Evolutionary conservation across 2,113 vertebrate genomes (phyloP).

Genomic region (Rhea pennata): DNA sequence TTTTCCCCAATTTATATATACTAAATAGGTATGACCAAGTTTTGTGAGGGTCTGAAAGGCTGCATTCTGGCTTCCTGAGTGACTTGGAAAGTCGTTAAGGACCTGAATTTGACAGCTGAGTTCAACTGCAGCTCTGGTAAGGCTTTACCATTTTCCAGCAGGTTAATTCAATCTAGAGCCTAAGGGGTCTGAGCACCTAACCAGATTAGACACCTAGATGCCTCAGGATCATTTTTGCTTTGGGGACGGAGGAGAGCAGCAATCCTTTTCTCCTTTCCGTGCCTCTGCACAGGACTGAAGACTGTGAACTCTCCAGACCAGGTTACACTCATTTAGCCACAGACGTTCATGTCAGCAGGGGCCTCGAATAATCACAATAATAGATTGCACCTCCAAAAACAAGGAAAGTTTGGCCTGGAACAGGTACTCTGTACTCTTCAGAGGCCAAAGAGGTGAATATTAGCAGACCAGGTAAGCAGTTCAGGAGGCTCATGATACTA

Average conservation of each 20-base stretch:
- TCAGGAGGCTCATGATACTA: not conserved
- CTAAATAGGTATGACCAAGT: not conserved
- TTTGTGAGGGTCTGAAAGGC: not conserved
- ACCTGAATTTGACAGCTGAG: not conserved
- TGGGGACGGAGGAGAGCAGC: not conserved
- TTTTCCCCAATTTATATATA: not conserved
- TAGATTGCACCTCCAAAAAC: not conserved
- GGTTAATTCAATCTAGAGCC: not conserved
- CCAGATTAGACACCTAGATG: not conserved
- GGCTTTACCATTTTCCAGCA: no score
- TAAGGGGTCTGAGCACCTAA: not conserved
- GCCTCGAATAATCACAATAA: not conserved
- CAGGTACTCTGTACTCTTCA: not conserved
- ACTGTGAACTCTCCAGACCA: not conserved
- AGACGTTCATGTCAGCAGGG: rapidly evolving
- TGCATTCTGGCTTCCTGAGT: not conserved
- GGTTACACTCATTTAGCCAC: not conserved
- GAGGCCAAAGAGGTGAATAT: not conserved
- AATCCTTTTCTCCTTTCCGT: not conserved
- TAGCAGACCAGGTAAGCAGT: not conserved
- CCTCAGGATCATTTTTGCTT: not conserved
- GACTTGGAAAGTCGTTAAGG: not conserved
- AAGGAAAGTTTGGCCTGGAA: not conserved
- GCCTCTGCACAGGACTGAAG: no score
- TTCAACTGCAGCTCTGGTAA: not conserved